These are phyloP conservation scores for Denticeps clupeoides DNA, from an alignment of 2,797 vertebrate genomes.

Conservation along the genomic window DNA sequence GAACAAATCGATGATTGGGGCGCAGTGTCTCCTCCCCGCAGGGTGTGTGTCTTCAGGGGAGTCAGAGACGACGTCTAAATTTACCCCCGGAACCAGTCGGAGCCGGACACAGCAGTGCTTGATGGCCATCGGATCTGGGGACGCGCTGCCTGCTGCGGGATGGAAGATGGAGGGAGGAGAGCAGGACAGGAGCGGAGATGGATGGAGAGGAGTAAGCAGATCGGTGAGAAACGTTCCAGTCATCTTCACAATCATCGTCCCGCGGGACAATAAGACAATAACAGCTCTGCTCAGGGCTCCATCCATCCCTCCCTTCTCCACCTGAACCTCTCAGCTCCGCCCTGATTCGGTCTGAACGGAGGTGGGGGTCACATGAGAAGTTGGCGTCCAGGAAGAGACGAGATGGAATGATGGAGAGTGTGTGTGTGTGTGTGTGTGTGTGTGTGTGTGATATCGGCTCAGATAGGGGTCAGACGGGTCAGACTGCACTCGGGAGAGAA, in stretches of 20 bases:
- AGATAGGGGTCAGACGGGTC: too few species aligned
- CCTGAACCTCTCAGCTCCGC: background rate
- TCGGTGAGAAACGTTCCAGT: too few species aligned
- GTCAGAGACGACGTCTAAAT: conserved; percentile 15
- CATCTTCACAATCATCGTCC: too few species aligned
- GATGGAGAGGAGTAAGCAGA: too few species aligned
- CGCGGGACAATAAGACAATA: background rate
- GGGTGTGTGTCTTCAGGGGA: conserved; percentile 4
- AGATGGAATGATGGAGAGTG: background rate
- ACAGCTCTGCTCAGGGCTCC: background rate
- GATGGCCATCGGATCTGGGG: too few species aligned
- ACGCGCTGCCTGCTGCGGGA: too few species aligned
- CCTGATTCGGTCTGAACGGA: background rate
- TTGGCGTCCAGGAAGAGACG: conserved; percentile 3
- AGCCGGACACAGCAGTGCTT: too few species aligned
- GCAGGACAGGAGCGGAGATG: background rate
- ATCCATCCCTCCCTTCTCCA: background rate
- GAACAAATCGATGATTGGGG: conserved; percentile 12
- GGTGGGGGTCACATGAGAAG: background rate
- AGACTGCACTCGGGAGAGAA: too few species aligned
- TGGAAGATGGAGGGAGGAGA: conserved; percentile 2
- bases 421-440: too few species aligned
- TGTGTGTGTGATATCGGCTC: too few species aligned
- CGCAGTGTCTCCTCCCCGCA: background rate
- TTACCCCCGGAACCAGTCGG: too few species aligned